Conservation (phyloP, 2,797 vertebrate species). For the Neoniphon sammara region DNA sequence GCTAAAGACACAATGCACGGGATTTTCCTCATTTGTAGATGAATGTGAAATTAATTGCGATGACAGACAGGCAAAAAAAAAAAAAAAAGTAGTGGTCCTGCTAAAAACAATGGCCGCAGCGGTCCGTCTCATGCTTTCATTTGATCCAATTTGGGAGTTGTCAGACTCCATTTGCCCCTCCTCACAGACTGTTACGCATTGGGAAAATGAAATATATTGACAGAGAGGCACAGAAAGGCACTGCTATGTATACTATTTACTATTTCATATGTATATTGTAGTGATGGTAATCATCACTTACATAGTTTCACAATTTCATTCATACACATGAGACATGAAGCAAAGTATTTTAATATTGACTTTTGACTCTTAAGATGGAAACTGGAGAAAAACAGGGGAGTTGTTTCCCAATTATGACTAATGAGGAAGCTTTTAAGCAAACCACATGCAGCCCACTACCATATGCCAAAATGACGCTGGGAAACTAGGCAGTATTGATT, state of each 20-base stretch:
- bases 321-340: constrained; percentile 13
- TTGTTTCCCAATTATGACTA: constrained; percentile 31
- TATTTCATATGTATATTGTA: constrained; percentile 13
- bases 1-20: not conserved
- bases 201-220: not conserved
- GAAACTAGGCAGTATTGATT: constrained; percentile 32
- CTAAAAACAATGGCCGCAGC: not conserved
- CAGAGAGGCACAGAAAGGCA: constrained; percentile 30
- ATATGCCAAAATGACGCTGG: constrained; percentile 51
- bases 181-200: not conserved
- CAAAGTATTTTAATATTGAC: constrained; percentile 30
- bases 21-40: not conserved
- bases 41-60: not conserved
- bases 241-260: not conserved
- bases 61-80: not conserved
- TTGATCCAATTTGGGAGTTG: constrained; percentile 13
- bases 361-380: constrained; percentile 35
- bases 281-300: constrained; percentile 25
- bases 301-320: constrained; percentile 3
- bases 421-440: constrained; percentile 18
- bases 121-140: constrained; percentile 29
- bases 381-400: constrained; percentile 38
- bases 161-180: constrained; percentile 11
- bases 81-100: not conserved
- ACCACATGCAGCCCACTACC: constrained; percentile 47